Evolutionary conservation across 2,113 vertebrate genomes (phyloP).

Genomic region (Xiphias gladius): DNA sequence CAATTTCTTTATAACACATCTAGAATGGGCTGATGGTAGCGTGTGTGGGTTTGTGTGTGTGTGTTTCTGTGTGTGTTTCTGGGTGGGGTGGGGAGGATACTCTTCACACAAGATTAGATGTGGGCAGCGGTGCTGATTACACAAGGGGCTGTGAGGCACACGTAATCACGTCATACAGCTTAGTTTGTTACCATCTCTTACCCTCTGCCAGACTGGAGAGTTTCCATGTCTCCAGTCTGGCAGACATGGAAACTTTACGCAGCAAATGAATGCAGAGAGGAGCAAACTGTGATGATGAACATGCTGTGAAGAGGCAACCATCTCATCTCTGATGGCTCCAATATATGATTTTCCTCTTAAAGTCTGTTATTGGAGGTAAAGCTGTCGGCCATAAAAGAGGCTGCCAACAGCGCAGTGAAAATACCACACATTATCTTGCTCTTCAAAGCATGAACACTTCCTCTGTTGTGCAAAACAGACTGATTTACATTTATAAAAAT

Average conservation of each 20-base stretch:
- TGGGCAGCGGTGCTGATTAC: slow-evolving; percentile 75
- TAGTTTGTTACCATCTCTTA: slow-evolving; percentile 53
- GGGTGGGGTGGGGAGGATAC: slow-evolving; percentile 14
- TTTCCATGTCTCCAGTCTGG: slow-evolving; percentile 43
- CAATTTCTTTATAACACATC: slow-evolving; percentile 41
- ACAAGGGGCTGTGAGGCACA: slow-evolving; percentile 72
- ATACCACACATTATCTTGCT: slow-evolving; percentile 31
- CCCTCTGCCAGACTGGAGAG: slow-evolving; percentile 55
- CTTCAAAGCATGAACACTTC: slow-evolving; percentile 46
- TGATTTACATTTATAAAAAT: slow-evolving; percentile 50
- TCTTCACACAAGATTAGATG: slow-evolving; percentile 76
- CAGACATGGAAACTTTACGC: slow-evolving; percentile 45
- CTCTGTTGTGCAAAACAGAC: slow-evolving; percentile 41
- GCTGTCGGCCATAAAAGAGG: slow-evolving; percentile 24
- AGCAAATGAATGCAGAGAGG: slow-evolving; percentile 41
- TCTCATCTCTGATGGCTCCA: slow-evolving; percentile 8
- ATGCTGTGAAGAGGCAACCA: slow-evolving; percentile 33
- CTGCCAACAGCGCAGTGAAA: slow-evolving; percentile 27
- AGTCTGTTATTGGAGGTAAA: slow-evolving; percentile 33
- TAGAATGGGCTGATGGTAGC: not conserved
- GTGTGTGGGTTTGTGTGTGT: slow-evolving; percentile 18
- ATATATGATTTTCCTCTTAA: slow-evolving; percentile 27
- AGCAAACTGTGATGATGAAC: slow-evolving; percentile 52
- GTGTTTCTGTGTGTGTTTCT: slow-evolving; percentile 3
- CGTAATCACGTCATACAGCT: slow-evolving; percentile 65